Evolutionary conservation across 2,888 invertebrate genomes (phyloP).

Genomic region (Ennomos quercinarius): DNA sequence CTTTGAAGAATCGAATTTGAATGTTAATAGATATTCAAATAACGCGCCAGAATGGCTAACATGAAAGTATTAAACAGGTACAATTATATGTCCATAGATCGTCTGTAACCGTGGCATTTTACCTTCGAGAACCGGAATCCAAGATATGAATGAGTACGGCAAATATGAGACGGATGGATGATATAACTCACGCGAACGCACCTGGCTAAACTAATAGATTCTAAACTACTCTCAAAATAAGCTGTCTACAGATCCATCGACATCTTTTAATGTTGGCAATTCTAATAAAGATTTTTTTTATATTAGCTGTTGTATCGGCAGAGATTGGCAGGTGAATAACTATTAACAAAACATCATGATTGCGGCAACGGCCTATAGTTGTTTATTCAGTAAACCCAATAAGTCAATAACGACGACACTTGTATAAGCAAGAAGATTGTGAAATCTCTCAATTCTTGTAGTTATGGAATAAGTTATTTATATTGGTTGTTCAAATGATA

Average conservation of each 20-base stretch:
- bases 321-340: slow-evolving; percentile 20
- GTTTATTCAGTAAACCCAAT: slow-evolving; percentile 25
- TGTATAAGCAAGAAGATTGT: slow-evolving; percentile 29
- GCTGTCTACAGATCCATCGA: slow-evolving; percentile 2
- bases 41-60: slow-evolving; percentile 34
- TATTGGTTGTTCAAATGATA: slow-evolving; percentile 5
- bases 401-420: slow-evolving; percentile 30
- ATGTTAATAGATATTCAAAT: slow-evolving; percentile 11
- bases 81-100: slow-evolving; percentile 26
- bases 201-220: slow-evolving; percentile 17
- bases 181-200: slow-evolving; percentile 44
- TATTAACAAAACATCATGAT: slow-evolving; percentile 19
- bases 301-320: neutral
- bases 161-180: slow-evolving; percentile 47
- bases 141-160: slow-evolving; percentile 51
- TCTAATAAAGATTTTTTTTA: neutral
- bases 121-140: slow-evolving; percentile 54
- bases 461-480: slow-evolving; percentile 17
- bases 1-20: slow-evolving; percentile 10
- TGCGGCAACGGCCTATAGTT: slow-evolving; percentile 27
- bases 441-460: slow-evolving; percentile 24
- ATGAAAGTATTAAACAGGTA: slow-evolving; percentile 37
- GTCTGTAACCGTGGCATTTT: slow-evolving; percentile 59
- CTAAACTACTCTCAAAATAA: slow-evolving; percentile 1
- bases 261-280: neutral